phyloP scores from a whole-genome alignment of 1,140 invertebrate genomes.

The Neodiprion lecontei region DNA sequence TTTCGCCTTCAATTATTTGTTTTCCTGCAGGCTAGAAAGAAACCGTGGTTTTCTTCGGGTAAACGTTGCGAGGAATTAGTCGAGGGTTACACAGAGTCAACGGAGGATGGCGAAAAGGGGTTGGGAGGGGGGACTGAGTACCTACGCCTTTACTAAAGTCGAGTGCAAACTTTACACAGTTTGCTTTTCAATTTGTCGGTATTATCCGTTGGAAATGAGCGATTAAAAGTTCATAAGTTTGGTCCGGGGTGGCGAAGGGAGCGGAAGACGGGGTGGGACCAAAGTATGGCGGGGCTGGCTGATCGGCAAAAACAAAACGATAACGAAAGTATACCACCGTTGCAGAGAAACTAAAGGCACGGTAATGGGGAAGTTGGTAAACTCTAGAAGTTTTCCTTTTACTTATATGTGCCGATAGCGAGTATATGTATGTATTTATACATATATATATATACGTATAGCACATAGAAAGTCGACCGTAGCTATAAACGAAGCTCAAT shows the following conservation, averaged over 20 bases:
- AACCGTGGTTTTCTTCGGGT: no score
- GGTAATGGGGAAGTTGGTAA: background rate
- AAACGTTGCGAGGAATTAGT: no score
- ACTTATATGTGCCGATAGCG: no score
- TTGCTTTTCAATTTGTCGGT: constrained; percentile 43
- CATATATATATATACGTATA: no score
- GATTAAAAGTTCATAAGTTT: constrained; percentile 37
- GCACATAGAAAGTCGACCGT: no score
- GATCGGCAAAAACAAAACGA: background rate
- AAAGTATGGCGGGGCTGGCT: background rate
- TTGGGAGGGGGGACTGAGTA: no score
- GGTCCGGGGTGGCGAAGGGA: constrained; percentile 4
- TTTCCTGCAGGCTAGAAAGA: no score
- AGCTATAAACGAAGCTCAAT: no score
- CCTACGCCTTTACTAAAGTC: background rate
- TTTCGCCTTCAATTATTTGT: constrained; percentile 35
- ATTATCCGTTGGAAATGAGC: constrained; percentile 36
- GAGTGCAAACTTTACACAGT: constrained; percentile 37
- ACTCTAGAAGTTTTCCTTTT: background rate
- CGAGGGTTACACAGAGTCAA: no score
- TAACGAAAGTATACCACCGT: background rate
- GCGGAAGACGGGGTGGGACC: background rate
- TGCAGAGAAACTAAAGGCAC: no score
- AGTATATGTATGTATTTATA: no score
- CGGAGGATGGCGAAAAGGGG: no score